Conservation (phyloP, 2,113 vertebrate genomes). For the Seriola aureovittata region DNA sequence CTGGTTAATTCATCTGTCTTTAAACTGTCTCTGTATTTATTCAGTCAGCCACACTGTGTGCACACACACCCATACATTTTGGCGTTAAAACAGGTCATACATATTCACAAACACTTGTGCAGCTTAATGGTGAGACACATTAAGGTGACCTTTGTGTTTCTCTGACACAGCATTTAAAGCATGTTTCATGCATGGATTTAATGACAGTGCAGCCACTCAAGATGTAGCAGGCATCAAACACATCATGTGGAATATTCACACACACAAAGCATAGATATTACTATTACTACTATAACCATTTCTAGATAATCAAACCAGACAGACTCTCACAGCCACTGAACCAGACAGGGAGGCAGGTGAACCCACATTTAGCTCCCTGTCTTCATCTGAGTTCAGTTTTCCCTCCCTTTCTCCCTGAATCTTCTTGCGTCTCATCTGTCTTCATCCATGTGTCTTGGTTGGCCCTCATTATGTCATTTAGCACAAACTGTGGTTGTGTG, state of each 20-base stretch:
- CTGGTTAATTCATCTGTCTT: slow-evolving; percentile 57
- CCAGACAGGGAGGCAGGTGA: neutral
- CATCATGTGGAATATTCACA: neutral
- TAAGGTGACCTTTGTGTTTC: slow-evolving; percentile 46
- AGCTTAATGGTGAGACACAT: slow-evolving; percentile 35
- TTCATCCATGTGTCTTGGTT: slow-evolving; percentile 24
- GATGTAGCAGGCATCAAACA: neutral
- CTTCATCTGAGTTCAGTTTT: slow-evolving; percentile 8
- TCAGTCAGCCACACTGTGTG: slow-evolving; percentile 10
- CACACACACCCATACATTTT: slow-evolving; percentile 3
- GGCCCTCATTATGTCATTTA: slow-evolving; percentile 26
- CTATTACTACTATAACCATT: neutral
- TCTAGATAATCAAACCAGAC: neutral
- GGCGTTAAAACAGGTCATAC: neutral
- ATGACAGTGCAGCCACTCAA: slow-evolving; percentile 26
- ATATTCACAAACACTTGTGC: slow-evolving; percentile 31
- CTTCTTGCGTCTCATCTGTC: slow-evolving; percentile 30
- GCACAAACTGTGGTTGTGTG: slow-evolving; percentile 15
- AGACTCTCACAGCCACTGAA: neutral
- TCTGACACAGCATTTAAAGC: slow-evolving; percentile 34
- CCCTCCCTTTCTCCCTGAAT: slow-evolving; percentile 1
- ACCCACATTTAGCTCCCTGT: slow-evolving; percentile 13
- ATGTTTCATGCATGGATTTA: slow-evolving; percentile 34
- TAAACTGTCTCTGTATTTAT: slow-evolving; percentile 50
- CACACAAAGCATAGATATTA: neutral